Conservation (phyloP, 2,797 vertebrate species). For the Gymnopithys bicolor region DNA sequence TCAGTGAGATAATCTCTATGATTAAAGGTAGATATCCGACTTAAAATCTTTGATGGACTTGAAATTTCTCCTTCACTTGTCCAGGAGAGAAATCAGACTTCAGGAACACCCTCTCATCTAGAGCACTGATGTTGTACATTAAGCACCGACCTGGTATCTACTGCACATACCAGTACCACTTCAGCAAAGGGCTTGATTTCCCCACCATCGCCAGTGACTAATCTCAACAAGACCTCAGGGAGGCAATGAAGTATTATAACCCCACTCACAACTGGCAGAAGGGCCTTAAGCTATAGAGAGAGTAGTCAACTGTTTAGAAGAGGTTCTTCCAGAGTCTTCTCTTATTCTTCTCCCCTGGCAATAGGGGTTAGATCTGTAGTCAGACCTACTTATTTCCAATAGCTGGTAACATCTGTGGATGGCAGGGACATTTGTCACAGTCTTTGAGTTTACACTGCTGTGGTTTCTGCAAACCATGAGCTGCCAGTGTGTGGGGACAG, state of each 20-base stretch:
- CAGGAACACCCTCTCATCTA: not conserved
- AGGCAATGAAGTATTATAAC: not conserved
- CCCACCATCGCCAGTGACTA: not conserved
- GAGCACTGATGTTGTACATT: not conserved
- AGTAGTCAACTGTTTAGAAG: not conserved
- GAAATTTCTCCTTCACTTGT: not conserved
- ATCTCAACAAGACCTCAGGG: not conserved
- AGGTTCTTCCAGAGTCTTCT: not conserved
- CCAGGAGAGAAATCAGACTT: not conserved
- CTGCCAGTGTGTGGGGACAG: not conserved
- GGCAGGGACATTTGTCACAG: not conserved
- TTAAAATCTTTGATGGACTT: not conserved
- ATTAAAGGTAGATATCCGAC: not conserved
- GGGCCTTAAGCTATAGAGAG: not conserved
- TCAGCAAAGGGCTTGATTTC: not conserved
- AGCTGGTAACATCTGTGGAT: not conserved
- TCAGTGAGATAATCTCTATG: not conserved
- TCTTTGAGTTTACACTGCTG: not conserved
- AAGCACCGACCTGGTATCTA: not conserved
- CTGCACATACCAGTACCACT: not conserved
- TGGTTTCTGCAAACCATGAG: not conserved
- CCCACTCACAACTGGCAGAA: fast-evolving
- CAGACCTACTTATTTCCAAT: not conserved
- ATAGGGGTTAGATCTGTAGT: not conserved
- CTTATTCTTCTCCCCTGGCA: not conserved